phyloP scores from a whole-genome alignment of 2,888 invertebrate species.

The Eupeodes latifasciatus region DNA sequence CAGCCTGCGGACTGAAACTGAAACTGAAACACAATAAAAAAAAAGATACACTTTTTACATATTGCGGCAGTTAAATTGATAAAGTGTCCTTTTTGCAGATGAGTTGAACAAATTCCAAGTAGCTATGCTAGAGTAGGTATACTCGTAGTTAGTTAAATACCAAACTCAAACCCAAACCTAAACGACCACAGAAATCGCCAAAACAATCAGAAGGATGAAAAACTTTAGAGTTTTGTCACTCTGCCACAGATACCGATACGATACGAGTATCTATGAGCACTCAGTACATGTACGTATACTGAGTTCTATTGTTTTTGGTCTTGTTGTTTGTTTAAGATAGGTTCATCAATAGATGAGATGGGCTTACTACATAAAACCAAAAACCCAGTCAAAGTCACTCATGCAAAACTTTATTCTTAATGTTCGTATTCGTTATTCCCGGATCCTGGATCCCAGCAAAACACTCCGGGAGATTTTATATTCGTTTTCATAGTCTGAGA shows the following conservation, averaged over 20 bases:
- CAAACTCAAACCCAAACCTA: background rate
- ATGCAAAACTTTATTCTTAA: conserved; percentile 41
- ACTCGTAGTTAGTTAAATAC: conserved; percentile 27
- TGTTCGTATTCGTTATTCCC: background rate
- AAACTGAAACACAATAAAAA: background rate
- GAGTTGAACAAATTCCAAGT: conserved; percentile 67
- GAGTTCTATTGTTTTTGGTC: background rate
- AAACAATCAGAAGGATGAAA: conserved; percentile 9
- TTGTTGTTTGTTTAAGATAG: conserved; percentile 33
- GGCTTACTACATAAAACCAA: background rate
- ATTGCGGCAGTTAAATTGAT: conserved; percentile 76
- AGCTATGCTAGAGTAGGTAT: too few species aligned
- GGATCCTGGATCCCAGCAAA: background rate
- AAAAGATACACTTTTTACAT: conserved; percentile 69
- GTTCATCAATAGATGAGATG: conserved; percentile 61
- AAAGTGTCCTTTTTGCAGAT: conserved; percentile 76
- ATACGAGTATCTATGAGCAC: too few species aligned
- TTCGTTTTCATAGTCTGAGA: conserved; percentile 37
- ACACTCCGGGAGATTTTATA: background rate
- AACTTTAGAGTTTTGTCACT: conserved; percentile 29
- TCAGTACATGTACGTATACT: background rate
- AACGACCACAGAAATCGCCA: conserved; percentile 19
- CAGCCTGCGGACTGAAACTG: conserved; percentile 34
- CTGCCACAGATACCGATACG: conserved; percentile 9
- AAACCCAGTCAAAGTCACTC: conserved; percentile 38